These are phyloP conservation scores for Temnothorax curvispinosus DNA, from an alignment of 1,140 invertebrate genomes.

Conservation along the genomic window DNA sequence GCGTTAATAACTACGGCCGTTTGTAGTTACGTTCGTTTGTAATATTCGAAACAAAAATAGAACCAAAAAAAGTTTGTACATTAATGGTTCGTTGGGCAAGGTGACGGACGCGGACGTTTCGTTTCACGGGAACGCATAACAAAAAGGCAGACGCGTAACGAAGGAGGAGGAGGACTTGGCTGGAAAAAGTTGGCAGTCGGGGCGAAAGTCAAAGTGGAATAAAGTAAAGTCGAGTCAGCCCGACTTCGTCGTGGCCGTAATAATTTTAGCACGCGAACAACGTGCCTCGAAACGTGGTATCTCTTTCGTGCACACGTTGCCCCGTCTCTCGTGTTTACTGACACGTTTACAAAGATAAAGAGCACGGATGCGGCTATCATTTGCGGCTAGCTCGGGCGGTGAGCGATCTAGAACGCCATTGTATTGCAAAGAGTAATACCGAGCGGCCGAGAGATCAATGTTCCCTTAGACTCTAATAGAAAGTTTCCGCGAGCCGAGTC, in stretches of 20 bases:
- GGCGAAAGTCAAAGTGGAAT: conserved; percentile 41
- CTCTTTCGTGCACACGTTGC: conserved; percentile 13
- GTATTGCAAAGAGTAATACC: conserved; percentile 38
- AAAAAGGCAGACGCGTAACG: conserved; percentile 12
- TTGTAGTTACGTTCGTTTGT: background rate
- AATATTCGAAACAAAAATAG: conserved; percentile 29
- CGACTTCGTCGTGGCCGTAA: background rate
- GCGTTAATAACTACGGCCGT: conserved; percentile 30
- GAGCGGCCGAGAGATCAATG: conserved; percentile 33
- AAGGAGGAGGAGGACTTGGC: background rate
- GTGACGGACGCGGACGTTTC: conserved; percentile 5
- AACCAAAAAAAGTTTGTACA: conserved; percentile 23
- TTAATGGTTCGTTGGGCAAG: conserved; percentile 33
- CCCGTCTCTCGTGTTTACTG: conserved; percentile 15
- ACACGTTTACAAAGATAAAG: conserved; percentile 52
- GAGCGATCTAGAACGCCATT: conserved; percentile 26
- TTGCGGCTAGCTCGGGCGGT: background rate
- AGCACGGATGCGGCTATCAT: conserved; percentile 9
- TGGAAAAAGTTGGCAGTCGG: background rate
- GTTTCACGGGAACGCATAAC: conserved; percentile 9
- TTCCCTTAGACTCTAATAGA: conserved; percentile 41
- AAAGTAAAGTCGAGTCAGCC: conserved; percentile 23
- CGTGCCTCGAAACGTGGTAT: conserved; percentile 37
- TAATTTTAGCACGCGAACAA: conserved; percentile 30
- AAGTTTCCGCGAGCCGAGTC: conserved; percentile 19